These are phyloP conservation scores for Lindbergichthys nudifrons DNA, from an alignment of 2,797 vertebrate genomes.

Conservation along the genomic window DNA sequence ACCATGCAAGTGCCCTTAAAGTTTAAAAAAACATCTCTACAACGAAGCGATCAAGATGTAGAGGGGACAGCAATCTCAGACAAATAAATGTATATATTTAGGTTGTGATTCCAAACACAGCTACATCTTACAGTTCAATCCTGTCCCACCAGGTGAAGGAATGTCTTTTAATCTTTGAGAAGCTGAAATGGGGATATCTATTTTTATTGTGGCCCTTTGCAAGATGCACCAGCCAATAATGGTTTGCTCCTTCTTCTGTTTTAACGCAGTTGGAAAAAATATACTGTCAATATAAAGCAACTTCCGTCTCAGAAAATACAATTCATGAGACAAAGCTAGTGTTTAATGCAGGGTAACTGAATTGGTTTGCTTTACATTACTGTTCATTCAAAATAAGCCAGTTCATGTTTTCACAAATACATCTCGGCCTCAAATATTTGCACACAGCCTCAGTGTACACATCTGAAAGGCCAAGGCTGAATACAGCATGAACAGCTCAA, in stretches of 20 bases:
- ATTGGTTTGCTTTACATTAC: not conserved
- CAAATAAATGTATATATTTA: constrained; percentile 1
- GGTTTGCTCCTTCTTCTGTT: not conserved
- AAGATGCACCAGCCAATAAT: constrained; percentile 1
- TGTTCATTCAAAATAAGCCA: not conserved
- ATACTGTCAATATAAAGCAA: not conserved
- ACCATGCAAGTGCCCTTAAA: not conserved
- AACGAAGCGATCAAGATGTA: constrained; percentile 11
- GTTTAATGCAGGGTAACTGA: not conserved
- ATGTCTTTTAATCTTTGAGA: not conserved
- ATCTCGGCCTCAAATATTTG: constrained; percentile 52
- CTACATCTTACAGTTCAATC: not conserved
- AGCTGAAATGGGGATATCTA: not conserved
- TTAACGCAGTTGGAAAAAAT: not conserved
- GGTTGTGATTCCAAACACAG: not conserved
- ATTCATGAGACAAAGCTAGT: not conserved
- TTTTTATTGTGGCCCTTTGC: not conserved
- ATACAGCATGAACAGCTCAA: constrained; percentile 24
- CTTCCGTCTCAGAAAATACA: constrained; percentile 1
- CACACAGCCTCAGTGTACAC: constrained; percentile 31
- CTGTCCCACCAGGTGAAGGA: not conserved
- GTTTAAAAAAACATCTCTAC: not conserved
- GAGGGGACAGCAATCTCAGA: not conserved
- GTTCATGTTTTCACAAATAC: constrained; percentile 36
- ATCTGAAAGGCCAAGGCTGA: constrained; percentile 44